These are phyloP conservation scores for Mareca strepera DNA, from an alignment of 2,797 vertebrate genomes.

Conservation along the genomic window DNA sequence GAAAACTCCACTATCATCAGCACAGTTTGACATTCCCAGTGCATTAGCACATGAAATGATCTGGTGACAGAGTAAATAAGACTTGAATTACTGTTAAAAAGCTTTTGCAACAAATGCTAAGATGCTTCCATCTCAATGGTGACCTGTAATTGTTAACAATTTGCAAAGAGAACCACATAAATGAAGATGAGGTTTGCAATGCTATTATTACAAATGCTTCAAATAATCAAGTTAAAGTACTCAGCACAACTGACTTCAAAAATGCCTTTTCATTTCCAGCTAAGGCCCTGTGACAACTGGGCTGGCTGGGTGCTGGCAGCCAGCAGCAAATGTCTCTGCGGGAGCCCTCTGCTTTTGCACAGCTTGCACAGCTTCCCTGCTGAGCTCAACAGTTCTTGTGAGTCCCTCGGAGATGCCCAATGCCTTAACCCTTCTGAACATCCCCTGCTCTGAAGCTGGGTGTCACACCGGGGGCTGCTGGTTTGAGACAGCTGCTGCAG, in stretches of 20 bases:
- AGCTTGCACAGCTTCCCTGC: neutral
- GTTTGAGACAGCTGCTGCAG: neutral
- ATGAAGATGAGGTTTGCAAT: neutral
- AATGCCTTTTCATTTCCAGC: neutral
- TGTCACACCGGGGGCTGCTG: neutral
- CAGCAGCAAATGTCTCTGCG: neutral
- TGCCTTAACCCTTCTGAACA: neutral
- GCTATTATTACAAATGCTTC: neutral
- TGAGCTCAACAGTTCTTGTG: neutral
- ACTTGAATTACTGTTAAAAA: neutral
- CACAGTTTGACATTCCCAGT: neutral
- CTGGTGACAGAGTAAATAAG: neutral
- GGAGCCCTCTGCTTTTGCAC: neutral
- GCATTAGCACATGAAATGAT: constrained; percentile 8
- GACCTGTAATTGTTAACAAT: neutral
- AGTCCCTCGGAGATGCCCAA: neutral
- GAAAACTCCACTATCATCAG: neutral
- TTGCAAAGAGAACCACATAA: neutral
- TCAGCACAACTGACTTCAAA: neutral
- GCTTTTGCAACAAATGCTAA: constrained; percentile 13
- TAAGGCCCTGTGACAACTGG: neutral
- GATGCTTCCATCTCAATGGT: neutral
- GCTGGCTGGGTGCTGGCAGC: neutral
- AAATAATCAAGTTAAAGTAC: neutral
- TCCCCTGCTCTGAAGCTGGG: neutral